Evolutionary conservation across 2,113 vertebrate species (phyloP).

Genomic region (Apistogramma diplotaenia): DNA sequence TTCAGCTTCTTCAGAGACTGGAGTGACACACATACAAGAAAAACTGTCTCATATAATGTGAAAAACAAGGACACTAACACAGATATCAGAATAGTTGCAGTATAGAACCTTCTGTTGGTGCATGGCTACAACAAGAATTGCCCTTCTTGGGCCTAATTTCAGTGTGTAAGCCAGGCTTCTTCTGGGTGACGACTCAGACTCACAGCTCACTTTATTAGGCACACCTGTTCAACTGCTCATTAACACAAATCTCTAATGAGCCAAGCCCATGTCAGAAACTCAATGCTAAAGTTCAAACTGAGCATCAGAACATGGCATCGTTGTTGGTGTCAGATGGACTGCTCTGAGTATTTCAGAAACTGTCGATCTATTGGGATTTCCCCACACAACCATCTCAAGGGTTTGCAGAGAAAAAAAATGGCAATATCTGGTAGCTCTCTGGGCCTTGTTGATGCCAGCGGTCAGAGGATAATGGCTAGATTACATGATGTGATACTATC

Average conservation of each 20-base stretch:
- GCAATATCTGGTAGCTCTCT: neutral
- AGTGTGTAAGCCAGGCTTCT: neutral
- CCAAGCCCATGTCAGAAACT: neutral
- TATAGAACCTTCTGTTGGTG: neutral
- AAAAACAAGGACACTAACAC: neutral
- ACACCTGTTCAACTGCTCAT: neutral
- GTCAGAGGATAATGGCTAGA: neutral
- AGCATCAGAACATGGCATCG: neutral
- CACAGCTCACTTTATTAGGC: neutral
- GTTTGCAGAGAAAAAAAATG: neutral
- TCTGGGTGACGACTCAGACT: neutral
- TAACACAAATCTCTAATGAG: neutral
- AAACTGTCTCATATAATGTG: neutral
- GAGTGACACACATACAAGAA: constrained; percentile 6
- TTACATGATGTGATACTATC: neutral
- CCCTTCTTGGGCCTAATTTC: neutral
- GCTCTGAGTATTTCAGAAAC: neutral
- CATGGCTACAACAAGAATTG: neutral
- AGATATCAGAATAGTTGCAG: neutral
- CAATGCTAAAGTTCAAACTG: neutral
- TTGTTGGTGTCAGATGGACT: neutral
- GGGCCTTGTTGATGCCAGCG: neutral
- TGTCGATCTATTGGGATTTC: neutral
- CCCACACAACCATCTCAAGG: neutral
- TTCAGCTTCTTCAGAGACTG: constrained; percentile 98